These are phyloP conservation scores for Cheilosia pagana DNA, from an alignment of 2,888 invertebrate species.

Conservation along the genomic window DNA sequence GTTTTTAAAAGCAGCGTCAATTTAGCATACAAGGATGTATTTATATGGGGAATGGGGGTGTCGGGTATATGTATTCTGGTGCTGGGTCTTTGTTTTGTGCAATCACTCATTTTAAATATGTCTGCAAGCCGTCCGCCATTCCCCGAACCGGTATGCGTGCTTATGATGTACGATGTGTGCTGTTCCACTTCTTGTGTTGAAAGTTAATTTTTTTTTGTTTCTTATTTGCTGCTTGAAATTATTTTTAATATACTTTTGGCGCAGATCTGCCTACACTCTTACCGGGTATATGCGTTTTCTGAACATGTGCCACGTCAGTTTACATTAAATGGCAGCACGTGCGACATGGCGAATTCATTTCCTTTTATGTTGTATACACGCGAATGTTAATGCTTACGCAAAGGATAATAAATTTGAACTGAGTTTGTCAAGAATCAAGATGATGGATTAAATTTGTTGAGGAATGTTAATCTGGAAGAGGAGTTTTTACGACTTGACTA, in stretches of 20 bases:
- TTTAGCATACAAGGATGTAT: slow-evolving; percentile 41
- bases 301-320: slow-evolving; percentile 42
- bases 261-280: slow-evolving; percentile 36
- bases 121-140: slow-evolving; percentile 50
- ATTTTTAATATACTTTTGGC: slow-evolving; percentile 47
- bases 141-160: slow-evolving; percentile 23
- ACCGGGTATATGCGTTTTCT: not conserved
- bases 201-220: slow-evolving; percentile 50
- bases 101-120: slow-evolving; percentile 65
- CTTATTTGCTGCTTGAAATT: slow-evolving; percentile 19
- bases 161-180: slow-evolving; percentile 36
- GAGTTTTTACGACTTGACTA: not conserved
- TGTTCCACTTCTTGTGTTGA: slow-evolving; percentile 46
- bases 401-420: slow-evolving; percentile 40
- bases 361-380: not conserved
- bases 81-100: slow-evolving; percentile 43
- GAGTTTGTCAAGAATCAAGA: slow-evolving; percentile 32
- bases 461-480: slow-evolving; percentile 7
- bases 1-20: slow-evolving; percentile 55
- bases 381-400: slow-evolving; percentile 33
- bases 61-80: not conserved
- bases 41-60: not conserved
- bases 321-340: slow-evolving; percentile 59
- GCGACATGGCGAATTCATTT: slow-evolving; percentile 48
- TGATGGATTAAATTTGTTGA: slow-evolving; percentile 36